Evolutionary conservation across 2,797 vertebrate species (phyloP).

Genomic region (Hemibagrus guttatus): DNA sequence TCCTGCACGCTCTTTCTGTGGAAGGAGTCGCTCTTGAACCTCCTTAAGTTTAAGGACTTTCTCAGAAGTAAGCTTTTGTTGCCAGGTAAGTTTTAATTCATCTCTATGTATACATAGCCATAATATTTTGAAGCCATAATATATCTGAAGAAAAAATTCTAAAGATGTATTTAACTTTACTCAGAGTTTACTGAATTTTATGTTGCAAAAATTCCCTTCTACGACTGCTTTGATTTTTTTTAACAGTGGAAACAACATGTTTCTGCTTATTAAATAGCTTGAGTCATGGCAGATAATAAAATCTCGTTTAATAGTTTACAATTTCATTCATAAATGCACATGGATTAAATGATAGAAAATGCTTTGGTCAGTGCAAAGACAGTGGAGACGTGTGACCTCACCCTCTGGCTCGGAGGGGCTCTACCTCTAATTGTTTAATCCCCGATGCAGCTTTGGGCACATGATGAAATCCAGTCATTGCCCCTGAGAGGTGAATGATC

Average conservation of each 20-base stretch:
- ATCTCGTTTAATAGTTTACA: neutral
- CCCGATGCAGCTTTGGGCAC: slow-evolving; percentile 63
- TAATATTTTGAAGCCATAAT: no score
- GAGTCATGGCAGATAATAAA: neutral
- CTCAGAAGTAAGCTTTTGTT: slow-evolving; percentile 29
- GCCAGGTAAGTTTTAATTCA: slow-evolving; percentile 40
- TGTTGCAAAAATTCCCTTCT: neutral
- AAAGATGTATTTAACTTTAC: neutral
- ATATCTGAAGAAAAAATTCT: no score
- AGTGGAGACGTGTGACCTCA: slow-evolving; percentile 56
- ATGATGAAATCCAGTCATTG: slow-evolving; percentile 62
- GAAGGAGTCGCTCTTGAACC: slow-evolving; percentile 15
- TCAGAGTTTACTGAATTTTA: neutral
- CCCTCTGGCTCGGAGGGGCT: slow-evolving; percentile 60
- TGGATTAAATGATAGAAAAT: slow-evolving; percentile 10
- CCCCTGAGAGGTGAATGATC: slow-evolving; percentile 42
- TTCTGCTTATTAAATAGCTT: neutral
- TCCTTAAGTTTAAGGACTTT: slow-evolving; percentile 31
- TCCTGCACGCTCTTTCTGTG: slow-evolving; percentile 35
- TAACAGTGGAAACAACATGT: neutral
- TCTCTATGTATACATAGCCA: neutral
- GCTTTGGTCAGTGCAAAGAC: slow-evolving; percentile 63
- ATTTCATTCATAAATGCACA: slow-evolving; percentile 13
- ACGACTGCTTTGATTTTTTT: neutral
- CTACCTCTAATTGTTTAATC: slow-evolving; percentile 73